Base-by-base conservation (phyloP, 1,140 invertebrate genomes). In the Drosophila triauraria region DNA sequence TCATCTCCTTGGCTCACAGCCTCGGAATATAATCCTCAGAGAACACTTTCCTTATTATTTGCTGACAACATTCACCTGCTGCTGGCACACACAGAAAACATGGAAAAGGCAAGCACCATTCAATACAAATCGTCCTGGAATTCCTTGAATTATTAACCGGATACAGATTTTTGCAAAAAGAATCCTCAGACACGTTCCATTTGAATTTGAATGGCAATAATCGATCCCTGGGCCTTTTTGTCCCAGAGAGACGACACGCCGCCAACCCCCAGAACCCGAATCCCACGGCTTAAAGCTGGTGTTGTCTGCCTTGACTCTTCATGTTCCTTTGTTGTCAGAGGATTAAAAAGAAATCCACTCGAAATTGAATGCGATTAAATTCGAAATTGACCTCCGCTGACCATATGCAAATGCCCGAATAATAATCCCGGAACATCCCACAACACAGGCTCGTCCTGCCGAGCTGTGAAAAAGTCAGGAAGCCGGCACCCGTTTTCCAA, bases 151-250 rank as follows among this genome's bases (percentile, higher is more conserved):
- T 82, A 68, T 75, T 51, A 58, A 67, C 72, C 62, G 46, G 44
- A 32, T 47, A 61, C 70, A 50, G 64, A 68, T 68, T 68, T 68
- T 51, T 35, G 44, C 44, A 50, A 67, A 61, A 53, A 25, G 38
- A 75, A 75, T 35, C 25, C 54, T 48, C 69, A 53, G 60, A 76
- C 91, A 92, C 87, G 91, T 92, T 91, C 86, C 80, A 80, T 92
- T 80, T 72, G 84, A 87, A 85, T 91, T 92, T 91, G 91, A 92
- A 87, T 81, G 88, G 82, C 77, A 92, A 92, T 92, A 92, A 92
- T 92, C 91, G 91, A 91, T 92, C 91, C 91, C 91, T 71, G 77
- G 91, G 91, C 82, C 79, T 75, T 87, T 90, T 61, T 61, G 23
- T 58, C 12, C 51, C 15, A 32, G 4, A 27, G 35, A 43, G 59